Evolutionary conservation across 2,113 vertebrate species (phyloP), one percentile per base, ranked within the genome.

Genomic region (Podocnemis expansa): DNA sequence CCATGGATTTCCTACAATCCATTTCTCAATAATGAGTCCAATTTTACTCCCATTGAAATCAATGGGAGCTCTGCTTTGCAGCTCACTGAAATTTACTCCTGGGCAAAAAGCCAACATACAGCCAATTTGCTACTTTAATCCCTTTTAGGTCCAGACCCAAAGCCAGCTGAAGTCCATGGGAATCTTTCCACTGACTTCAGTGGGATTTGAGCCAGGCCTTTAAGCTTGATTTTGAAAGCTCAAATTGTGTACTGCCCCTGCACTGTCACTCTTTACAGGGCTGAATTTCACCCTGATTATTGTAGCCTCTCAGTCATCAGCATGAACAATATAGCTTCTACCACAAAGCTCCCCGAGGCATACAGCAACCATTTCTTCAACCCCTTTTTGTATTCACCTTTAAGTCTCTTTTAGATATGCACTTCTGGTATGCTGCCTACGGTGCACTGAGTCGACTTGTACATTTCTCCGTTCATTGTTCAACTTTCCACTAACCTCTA

Each of bases 161-260:
- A 88, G 45, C 78, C 8, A 2, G 1, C 34, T n/a, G 84, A 87
- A 94, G 80, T 80, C 70, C 8, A 10, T 4, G 82, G 63, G 51
- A 82, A 45, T 10, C 47, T 54, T 78, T 88, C 79, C 10, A 10
- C 38, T 3, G 76, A 85, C 55, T 90, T 87, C 84, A 17, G 1
- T 2, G 38, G 81, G 52, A 83, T 52, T 81, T 43, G 84, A 91
- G 81, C 84, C 81, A 81, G 38, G 4, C 84, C 34, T 89, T 89
- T 19, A 16, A 93, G 79, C 12, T 25, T 75, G 2, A 4, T 75
- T 76, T 31, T 56, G 91, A 76, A 73, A 24, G 19, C 63, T 38
- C 38, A 22, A 70, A 70, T 38, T 34, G 24, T 75, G 73, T 10
- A 43, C 10, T 12, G 8, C 41, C 3, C 73, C 45, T 25, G 41